These are phyloP conservation scores for Papilio elwesi DNA, from an alignment of 2,888 invertebrate genomes.

Conservation along the genomic window DNA sequence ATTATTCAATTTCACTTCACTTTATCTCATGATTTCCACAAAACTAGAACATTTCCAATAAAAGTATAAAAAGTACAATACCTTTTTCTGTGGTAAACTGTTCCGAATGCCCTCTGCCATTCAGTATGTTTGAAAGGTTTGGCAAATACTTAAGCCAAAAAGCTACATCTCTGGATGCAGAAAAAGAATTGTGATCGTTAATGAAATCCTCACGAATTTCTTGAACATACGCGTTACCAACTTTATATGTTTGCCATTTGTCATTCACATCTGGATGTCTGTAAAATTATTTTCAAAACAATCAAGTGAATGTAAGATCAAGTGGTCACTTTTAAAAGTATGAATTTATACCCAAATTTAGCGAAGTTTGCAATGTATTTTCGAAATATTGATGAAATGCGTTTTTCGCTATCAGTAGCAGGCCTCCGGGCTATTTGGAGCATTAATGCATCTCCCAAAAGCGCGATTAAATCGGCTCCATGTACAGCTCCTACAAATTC, in stretches of 20 bases:
- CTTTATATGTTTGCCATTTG: constrained; percentile 85
- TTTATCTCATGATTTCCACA: no score
- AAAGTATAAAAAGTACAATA: constrained; percentile 41
- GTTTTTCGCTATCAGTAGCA: constrained; percentile 84
- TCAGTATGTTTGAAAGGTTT: constrained; percentile 57
- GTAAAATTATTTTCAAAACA: constrained; percentile 17
- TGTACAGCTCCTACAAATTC: constrained; percentile 84
- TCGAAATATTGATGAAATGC: constrained; percentile 66
- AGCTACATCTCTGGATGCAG: constrained; percentile 58
- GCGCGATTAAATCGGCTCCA: constrained; percentile 86
- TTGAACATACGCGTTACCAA: constrained; percentile 77
- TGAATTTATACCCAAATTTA: constrained; percentile 72
- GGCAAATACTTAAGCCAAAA: constrained; percentile 80
- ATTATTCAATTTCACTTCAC: no score
- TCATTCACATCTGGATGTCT: constrained; percentile 85
- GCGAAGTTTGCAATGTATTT: constrained; percentile 73
- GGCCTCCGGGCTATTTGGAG: constrained; percentile 87
- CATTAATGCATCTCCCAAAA: constrained; percentile 87
- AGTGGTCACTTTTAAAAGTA: background rate
- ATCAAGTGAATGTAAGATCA: background rate
- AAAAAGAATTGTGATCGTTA: constrained; percentile 44
- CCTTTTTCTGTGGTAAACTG: constrained; percentile 61
- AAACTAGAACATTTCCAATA: no score
- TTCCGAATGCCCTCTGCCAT: constrained; percentile 60
- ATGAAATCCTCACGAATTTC: constrained; percentile 61